phyloP scores from a whole-genome alignment of 2,888 invertebrate genomes.

The Heliconius ismenius region DNA sequence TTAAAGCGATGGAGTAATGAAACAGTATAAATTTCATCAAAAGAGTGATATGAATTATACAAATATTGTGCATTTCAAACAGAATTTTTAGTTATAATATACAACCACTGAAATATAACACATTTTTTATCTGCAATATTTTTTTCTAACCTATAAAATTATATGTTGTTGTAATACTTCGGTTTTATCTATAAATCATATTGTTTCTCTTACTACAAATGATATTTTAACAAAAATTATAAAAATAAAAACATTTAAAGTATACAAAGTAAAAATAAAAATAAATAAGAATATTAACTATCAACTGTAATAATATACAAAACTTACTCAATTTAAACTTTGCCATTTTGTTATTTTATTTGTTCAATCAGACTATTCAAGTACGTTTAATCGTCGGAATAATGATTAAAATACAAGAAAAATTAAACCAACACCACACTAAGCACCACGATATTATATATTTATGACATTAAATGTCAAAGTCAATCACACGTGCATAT shows the following conservation, averaged over 20 bases:
- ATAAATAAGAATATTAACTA: neutral
- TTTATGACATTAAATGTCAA: neutral
- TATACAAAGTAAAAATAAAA: neutral
- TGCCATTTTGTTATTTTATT: slow-evolving; percentile 30
- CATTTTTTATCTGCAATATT: neutral
- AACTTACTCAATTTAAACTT: slow-evolving; percentile 45
- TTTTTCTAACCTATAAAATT: slow-evolving; percentile 14
- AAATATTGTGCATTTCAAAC: neutral
- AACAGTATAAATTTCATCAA: too few relatives aligned
- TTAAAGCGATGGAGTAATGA: slow-evolving; percentile 47
- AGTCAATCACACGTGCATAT: slow-evolving; percentile 2
- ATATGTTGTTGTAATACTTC: neutral
- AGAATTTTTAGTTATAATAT: too few relatives aligned
- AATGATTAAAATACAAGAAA: neutral
- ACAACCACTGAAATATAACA: neutral
- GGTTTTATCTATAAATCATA: neutral
- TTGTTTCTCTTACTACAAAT: neutral
- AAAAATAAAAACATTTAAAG: neutral
- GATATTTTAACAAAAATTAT: neutral
- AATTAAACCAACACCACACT: neutral
- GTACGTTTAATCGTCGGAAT: neutral
- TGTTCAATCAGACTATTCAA: neutral
- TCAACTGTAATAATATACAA: neutral
- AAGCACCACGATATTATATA: neutral
- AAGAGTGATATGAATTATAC: too few relatives aligned